These are phyloP conservation scores for Macaca nemestrina DNA, from an alignment of 2,113 vertebrate genomes.

Conservation along the genomic window DNA sequence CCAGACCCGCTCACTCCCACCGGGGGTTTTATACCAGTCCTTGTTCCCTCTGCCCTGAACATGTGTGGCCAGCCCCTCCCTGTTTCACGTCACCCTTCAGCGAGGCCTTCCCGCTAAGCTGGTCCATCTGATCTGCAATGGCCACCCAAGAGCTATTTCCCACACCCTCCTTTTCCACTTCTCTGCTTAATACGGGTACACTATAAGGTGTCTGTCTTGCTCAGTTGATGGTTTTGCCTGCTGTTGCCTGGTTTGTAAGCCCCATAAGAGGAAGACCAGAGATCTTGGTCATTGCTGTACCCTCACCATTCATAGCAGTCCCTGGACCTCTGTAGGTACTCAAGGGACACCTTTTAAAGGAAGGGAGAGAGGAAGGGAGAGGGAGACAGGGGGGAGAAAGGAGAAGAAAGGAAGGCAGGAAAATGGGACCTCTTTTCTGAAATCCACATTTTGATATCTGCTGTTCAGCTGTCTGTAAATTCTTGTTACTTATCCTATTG, in stretches of 20 bases:
- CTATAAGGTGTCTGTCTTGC: neutral
- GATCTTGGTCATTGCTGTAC: neutral
- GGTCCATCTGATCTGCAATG: neutral
- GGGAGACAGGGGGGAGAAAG: neutral
- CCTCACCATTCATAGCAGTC: neutral
- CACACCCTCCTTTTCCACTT: neutral
- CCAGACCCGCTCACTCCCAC: neutral
- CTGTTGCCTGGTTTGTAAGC: neutral
- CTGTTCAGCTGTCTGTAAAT: neutral
- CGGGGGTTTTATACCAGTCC: neutral
- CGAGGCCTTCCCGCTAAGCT: neutral
- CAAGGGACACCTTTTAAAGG: neutral
- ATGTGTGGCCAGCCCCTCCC: neutral
- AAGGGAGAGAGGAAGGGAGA: neutral
- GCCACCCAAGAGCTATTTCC: rapidly evolving
- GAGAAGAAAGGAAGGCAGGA: neutral
- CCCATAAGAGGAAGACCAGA: neutral
- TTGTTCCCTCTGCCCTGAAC: no score
- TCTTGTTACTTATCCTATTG: neutral
- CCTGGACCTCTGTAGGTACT: neutral
- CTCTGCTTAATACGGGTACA: rapidly evolving
- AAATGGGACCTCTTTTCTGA: neutral
- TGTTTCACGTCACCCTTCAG: neutral
- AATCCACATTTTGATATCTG: neutral
- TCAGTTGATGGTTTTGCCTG: neutral